Percentiles rank a stretch among this genome's conserved stretches.
phyloP scores from a whole-genome alignment of 2,797 vertebrate species.

The Acomys russatus region DNA sequence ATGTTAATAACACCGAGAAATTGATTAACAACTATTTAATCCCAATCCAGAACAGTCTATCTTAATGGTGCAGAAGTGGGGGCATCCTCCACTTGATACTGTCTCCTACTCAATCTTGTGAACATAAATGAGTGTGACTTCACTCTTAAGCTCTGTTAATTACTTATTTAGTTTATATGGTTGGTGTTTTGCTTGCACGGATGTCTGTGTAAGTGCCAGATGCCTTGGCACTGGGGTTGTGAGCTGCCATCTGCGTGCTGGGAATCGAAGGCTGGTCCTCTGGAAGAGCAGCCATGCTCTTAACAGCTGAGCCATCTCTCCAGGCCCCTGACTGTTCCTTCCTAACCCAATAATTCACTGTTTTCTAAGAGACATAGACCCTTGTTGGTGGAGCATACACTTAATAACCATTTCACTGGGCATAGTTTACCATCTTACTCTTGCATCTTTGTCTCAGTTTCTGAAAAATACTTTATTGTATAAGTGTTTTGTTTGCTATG shows the following conservation, averaged over 20 bases:
- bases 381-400: background rate
- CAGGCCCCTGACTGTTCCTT: background rate
- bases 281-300: background rate
- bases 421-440: conserved; percentile 19
- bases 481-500: background rate
- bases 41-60: conserved; percentile 43
- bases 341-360: background rate
- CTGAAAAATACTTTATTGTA: background rate
- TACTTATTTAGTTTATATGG: background rate
- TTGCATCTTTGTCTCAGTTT: background rate
- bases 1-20: conserved; percentile 55
- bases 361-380: conserved; percentile 60
- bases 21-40: conserved; percentile 37
- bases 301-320: no score
- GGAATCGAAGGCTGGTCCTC: background rate
- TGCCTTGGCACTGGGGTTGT: background rate
- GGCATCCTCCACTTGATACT: background rate
- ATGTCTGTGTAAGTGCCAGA: background rate
- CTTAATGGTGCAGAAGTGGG: background rate
- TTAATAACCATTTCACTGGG: conserved; percentile 12
- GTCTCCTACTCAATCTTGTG: background rate
- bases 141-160: background rate
- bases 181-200: background rate
- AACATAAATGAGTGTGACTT: background rate
- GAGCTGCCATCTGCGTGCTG: background rate